Evolutionary conservation across 2,888 invertebrate genomes (phyloP).

Genomic region (Ochropleura plecta): DNA sequence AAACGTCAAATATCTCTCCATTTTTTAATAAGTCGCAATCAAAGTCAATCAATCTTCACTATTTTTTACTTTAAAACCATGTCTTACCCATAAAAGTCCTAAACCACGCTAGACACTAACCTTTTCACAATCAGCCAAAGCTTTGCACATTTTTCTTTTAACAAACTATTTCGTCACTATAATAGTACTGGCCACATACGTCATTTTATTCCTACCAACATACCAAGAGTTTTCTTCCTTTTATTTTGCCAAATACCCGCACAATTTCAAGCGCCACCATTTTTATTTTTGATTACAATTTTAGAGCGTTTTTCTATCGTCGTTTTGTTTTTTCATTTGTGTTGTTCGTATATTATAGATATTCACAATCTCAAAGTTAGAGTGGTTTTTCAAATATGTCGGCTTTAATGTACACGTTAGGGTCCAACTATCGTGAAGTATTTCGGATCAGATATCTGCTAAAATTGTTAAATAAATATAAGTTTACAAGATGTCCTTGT

Average conservation of each 20-base stretch:
- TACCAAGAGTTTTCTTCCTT: not conserved
- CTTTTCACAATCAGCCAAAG: conserved; percentile 2
- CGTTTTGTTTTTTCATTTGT: not conserved
- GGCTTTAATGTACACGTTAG: not conserved
- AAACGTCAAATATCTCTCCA: not conserved
- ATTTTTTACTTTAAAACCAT: not conserved
- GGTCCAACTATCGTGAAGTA: not conserved
- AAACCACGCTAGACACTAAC: conserved; percentile 9
- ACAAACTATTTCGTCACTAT: conserved; percentile 6
- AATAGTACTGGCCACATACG: too few relatives aligned
- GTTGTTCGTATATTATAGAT: not conserved
- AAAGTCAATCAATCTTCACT: not conserved
- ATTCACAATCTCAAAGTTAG: not conserved
- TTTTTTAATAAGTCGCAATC: not conserved
- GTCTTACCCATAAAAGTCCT: conserved; percentile 3
- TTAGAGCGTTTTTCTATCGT: not conserved
- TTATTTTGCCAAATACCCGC: not conserved
- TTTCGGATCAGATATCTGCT: not conserved
- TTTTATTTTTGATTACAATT: too few relatives aligned
- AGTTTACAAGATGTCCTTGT: too few relatives aligned
- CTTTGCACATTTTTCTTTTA: conserved; percentile 6
- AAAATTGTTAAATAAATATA: not conserved
- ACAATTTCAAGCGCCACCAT: not conserved
- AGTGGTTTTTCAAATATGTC: not conserved
- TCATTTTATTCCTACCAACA: not conserved